Base-by-base conservation (phyloP, 2,888 invertebrate genomes). In the Ecdyonurus torrentis region DNA sequence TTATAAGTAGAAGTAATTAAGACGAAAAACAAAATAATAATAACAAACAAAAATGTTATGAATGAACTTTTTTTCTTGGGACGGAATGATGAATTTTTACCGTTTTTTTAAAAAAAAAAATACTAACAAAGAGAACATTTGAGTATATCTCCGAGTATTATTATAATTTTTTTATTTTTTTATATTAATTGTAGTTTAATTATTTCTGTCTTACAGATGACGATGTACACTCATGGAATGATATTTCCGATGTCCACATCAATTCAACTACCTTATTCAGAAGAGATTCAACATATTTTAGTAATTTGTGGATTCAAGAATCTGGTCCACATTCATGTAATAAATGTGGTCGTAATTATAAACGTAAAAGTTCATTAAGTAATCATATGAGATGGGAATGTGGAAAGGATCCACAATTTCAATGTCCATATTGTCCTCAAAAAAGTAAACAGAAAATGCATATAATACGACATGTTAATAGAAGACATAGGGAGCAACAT, bases 391-490 rank as follows among this genome's bases (percentile, higher is more conserved):
- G 74, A 64, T 76, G 75, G 73, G 77, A 77, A 63, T 77, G 89
- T 72, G 81, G 83, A 67, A 84, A 83, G 72, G 81, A 82, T 69
- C 85, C 86, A 22, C 81, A 83, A 71, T 84, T 83, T 77, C 82
- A 83, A 73, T 87, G 86, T 72, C 81, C 81, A 60, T 82, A 84
- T 74, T 86, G 86, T 74, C 78, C 81, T 70, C 81, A 83, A 75
- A 81, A 82, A 69, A 84, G 84, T 69, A 84, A 84, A 71, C 82
- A 85, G 67, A 76, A 74, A 65, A 67, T 70, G 60, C 74, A 74
- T 66, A 70, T 74, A 23, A 69, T 71, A 37, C 72, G 75, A 24
- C 77, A 77, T 67, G 70, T 69, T 55, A 67, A 67, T 1, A 70
- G 69, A 1, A 68, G 72, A 61, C 75, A 75, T 65, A 69, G 69